These are phyloP conservation scores for Corythornis leucogaster DNA, from an alignment of 2,797 vertebrate genomes.

Conservation along the genomic window DNA sequence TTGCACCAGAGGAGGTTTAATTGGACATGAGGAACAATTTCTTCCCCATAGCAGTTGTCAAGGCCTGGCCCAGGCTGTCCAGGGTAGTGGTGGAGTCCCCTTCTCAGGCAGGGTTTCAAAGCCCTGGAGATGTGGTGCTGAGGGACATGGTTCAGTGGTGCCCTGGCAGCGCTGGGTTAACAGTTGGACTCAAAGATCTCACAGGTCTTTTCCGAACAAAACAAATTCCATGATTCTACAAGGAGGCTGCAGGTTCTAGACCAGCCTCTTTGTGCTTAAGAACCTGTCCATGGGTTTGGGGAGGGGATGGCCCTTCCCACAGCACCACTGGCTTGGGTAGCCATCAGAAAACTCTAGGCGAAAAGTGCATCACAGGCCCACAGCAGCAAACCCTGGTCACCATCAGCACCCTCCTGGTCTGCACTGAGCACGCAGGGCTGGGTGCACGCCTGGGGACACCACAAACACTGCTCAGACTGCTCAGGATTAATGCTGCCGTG, in stretches of 20 bases:
- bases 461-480: neutral
- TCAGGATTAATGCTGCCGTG: neutral
- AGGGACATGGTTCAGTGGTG: too few species aligned
- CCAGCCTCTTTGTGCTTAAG: neutral
- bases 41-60: too few species aligned
- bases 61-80: too few species aligned
- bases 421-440: rapidly evolving
- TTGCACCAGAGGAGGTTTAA: too few species aligned
- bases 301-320: neutral
- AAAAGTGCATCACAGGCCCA: neutral
- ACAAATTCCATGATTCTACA: too few species aligned
- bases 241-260: neutral
- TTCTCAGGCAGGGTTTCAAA: too few species aligned
- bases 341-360: neutral
- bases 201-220: too few species aligned
- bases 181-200: too few species aligned
- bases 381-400: neutral
- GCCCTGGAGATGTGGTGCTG: too few species aligned
- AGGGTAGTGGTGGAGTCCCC: too few species aligned
- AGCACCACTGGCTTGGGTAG: rapidly evolving
- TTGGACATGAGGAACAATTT: too few species aligned
- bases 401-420: rapidly evolving
- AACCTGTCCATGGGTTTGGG: neutral
- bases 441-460: rapidly evolving
- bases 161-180: too few species aligned